phyloP scores from a whole-genome alignment of 2,113 vertebrate genomes.

The Pelecanus crispus region DNA sequence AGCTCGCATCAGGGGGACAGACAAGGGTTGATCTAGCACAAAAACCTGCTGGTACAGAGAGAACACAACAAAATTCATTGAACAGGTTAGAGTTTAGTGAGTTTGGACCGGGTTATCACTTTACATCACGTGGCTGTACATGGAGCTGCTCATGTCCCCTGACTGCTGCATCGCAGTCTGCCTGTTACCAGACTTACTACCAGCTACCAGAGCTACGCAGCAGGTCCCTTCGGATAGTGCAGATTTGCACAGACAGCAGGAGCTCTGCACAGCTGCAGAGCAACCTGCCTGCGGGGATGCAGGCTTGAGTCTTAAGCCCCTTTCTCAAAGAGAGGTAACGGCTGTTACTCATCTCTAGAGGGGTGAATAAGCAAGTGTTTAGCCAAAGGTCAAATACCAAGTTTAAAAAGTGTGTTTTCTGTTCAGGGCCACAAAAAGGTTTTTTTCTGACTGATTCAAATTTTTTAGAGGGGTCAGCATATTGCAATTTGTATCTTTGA shows the following conservation, averaged over 20 bases:
- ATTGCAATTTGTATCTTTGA: background rate
- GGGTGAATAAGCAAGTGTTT: background rate
- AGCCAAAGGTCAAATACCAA: background rate
- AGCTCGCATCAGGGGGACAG: background rate
- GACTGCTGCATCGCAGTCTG: background rate
- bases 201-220: background rate
- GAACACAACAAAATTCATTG: background rate
- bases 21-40: background rate
- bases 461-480: background rate
- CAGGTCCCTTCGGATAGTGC: accelerated
- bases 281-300: background rate
- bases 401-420: background rate
- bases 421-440: background rate
- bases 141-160: background rate
- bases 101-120: background rate
- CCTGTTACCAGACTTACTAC: background rate
- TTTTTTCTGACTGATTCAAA: background rate
- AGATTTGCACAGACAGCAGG: background rate
- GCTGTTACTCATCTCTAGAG: background rate
- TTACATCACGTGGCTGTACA: background rate
- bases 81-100: background rate
- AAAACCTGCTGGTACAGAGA: background rate
- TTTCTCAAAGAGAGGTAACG: background rate
- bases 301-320: background rate
- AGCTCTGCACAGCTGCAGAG: background rate